Percentiles rank a stretch among this genome's conserved stretches.
Evolutionary conservation across 2,797 vertebrate genomes (phyloP).

Genomic region (Lemur catta): DNA sequence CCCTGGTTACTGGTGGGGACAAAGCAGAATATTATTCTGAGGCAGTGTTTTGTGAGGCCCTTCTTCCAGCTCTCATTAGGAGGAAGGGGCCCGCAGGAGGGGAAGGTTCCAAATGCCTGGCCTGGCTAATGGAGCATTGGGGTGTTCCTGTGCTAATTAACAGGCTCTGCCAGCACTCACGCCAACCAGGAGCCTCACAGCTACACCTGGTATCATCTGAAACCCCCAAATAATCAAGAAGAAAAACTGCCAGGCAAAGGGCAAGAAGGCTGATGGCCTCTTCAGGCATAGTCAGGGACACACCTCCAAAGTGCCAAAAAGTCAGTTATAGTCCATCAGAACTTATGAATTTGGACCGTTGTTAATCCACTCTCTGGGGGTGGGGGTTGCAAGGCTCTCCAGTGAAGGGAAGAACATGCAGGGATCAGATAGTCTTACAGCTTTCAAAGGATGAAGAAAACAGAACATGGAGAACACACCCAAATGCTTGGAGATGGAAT

Average conservation of each 20-base stretch:
- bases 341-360: background rate
- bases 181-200: slow-evolving; percentile 80
- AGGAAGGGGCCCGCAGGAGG: slow-evolving; percentile 84
- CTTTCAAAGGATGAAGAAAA: slow-evolving; percentile 2
- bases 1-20: slow-evolving; percentile 92
- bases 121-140: slow-evolving; percentile 85
- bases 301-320: background rate
- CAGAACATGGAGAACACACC: background rate
- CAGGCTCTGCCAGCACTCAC: slow-evolving; percentile 84
- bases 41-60: slow-evolving; percentile 95
- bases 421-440: background rate
- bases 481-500: background rate
- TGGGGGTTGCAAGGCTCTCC: background rate
- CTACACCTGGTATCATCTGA: slow-evolving; percentile 79
- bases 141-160: slow-evolving; percentile 92
- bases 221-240: slow-evolving; percentile 56
- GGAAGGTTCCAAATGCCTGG: slow-evolving; percentile 85
- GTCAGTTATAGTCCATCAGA: background rate
- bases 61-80: slow-evolving; percentile 95
- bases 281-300: background rate
- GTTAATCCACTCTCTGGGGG: background rate
- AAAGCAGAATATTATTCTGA: slow-evolving; percentile 99
- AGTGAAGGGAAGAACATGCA: background rate
- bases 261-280: background rate
- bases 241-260: background rate